Conservation (phyloP, 2,888 invertebrate species). For the Eurois occulta region DNA sequence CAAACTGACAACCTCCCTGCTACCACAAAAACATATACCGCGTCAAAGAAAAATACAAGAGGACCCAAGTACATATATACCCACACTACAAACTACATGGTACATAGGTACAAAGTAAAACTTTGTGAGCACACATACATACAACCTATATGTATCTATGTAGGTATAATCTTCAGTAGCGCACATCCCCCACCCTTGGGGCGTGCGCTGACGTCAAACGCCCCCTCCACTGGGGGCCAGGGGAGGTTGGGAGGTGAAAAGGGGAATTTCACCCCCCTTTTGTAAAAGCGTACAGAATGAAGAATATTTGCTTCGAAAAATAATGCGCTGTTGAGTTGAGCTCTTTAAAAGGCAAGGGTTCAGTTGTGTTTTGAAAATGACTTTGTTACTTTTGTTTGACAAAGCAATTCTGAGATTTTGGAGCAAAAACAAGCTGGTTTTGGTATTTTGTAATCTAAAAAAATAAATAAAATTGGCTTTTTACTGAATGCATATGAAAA, state of each 20-base stretch:
- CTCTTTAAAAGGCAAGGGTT: not conserved
- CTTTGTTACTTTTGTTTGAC: not conserved
- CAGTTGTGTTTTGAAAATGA: not conserved
- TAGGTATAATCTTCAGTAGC: slow-evolving; percentile 19
- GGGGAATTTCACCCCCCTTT: slow-evolving; percentile 35
- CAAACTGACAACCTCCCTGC: not conserved
- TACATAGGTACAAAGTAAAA: slow-evolving; percentile 9
- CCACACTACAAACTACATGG: slow-evolving; percentile 9
- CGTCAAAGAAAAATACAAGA: not conserved
- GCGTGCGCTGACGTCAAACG: slow-evolving; percentile 81
- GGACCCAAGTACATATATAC: slow-evolving; percentile 4
- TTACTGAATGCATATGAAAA: too few relatives aligned
- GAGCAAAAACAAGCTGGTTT: not conserved
- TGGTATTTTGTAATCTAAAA: not conserved
- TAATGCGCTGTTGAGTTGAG: slow-evolving; percentile 28
- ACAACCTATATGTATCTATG: not conserved
- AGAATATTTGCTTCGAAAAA: slow-evolving; percentile 52
- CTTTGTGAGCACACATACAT: not conserved
- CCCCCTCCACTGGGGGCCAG: slow-evolving; percentile 52
- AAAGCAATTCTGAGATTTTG: not conserved
- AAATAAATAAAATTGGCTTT: too few relatives aligned
- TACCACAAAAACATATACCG: not conserved
- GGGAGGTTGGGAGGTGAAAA: slow-evolving; percentile 24
- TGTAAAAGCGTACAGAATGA: slow-evolving; percentile 34
- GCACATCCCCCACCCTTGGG: slow-evolving; percentile 60